phyloP scores from a whole-genome alignment of 1,140 invertebrate species.

The Philotrypesis tridentata region DNA sequence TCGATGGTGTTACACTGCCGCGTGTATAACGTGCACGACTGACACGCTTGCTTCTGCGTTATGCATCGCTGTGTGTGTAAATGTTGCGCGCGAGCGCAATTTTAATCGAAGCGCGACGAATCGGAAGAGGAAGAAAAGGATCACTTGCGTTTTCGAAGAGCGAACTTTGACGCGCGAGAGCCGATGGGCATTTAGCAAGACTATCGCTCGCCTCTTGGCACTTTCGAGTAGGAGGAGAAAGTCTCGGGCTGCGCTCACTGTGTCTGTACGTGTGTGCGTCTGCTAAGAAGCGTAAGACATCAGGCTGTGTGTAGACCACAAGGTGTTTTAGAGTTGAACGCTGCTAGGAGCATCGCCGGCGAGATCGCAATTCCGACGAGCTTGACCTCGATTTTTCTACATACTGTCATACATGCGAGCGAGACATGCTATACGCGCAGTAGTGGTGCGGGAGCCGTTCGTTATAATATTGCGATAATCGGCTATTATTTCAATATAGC shows the following conservation, averaged over 20 bases:
- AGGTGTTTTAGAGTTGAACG: constrained; percentile 15
- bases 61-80: no score
- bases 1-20: no score
- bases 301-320: not conserved
- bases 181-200: not conserved
- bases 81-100: not conserved
- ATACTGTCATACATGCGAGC: no score
- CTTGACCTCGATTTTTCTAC: constrained; percentile 51
- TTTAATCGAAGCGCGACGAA: not conserved
- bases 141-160: constrained; percentile 7
- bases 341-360: constrained; percentile 53
- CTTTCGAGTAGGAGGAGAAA: constrained; percentile 45
- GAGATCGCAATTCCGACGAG: constrained; percentile 48
- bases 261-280: not conserved
- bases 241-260: constrained; percentile 13
- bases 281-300: not conserved
- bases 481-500: not conserved
- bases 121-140: not conserved
- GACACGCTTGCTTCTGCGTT: no score
- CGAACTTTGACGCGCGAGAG: not conserved
- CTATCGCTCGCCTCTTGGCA: constrained; percentile 4
- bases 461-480: constrained; percentile 12
- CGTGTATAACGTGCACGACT: no score
- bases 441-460: not conserved
- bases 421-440: not conserved